phyloP scores from a whole-genome alignment of 2,888 invertebrate genomes.

The Cheiracanthium punctorium region DNA sequence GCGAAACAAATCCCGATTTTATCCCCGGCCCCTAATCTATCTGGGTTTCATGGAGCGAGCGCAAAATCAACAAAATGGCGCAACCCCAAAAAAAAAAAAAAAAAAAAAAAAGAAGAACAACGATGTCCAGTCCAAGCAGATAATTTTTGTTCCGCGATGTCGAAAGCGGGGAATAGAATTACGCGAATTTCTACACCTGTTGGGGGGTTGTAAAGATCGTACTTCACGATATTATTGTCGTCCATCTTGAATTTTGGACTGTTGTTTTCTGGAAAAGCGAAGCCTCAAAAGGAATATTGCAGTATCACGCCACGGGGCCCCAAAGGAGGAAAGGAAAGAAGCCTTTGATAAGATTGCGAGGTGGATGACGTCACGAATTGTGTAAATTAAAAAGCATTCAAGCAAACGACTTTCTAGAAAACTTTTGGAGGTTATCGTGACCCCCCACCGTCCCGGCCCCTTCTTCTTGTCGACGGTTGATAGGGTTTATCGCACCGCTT shows the following conservation, averaged over 20 bases:
- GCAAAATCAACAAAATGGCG: background rate
- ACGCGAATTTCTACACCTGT: background rate
- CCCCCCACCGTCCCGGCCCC: too few relatives aligned
- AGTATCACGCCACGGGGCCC: background rate
- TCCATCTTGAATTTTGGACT: background rate
- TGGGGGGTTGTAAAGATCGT: background rate
- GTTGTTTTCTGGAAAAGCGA: background rate
- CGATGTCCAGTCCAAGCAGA: background rate
- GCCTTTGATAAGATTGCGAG: background rate
- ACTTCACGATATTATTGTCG: background rate
- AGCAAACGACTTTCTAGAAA: background rate
- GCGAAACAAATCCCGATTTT: background rate
- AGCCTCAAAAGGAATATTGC: background rate
- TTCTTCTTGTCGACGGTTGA: too few relatives aligned
- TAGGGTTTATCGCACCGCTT: too few relatives aligned
- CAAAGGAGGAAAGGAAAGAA: background rate
- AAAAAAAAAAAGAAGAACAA: too few relatives aligned
- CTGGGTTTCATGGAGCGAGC: background rate
- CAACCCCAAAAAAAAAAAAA: too few relatives aligned
- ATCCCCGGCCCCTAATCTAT: background rate
- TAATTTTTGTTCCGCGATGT: background rate
- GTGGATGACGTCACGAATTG: background rate
- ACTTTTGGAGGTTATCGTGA: background rate
- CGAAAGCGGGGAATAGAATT: background rate
- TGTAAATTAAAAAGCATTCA: background rate